Percentiles rank a stretch among this genome's conserved stretches.
phyloP scores from a whole-genome alignment of 1,140 invertebrate genomes.

The Panonychus citri region DNA sequence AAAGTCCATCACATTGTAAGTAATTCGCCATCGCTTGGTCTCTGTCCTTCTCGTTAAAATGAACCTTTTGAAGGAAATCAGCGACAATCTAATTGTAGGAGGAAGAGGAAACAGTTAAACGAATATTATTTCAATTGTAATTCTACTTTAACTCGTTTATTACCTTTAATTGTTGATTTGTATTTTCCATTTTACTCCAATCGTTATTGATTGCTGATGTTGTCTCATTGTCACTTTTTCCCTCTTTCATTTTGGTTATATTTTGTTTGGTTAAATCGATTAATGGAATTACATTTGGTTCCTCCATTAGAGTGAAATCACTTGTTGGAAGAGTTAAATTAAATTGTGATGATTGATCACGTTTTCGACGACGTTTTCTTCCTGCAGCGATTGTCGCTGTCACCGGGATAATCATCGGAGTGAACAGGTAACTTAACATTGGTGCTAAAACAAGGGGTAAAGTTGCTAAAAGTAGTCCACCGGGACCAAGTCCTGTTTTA shows the following conservation, averaged over 20 bases:
- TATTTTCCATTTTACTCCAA: background rate
- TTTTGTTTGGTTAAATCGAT: background rate
- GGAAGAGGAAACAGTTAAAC: background rate
- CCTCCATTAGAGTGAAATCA: background rate
- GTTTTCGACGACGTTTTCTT: background rate
- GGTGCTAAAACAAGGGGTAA: constrained; percentile 8
- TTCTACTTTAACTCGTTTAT: background rate
- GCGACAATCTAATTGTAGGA: background rate
- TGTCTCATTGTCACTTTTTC: background rate
- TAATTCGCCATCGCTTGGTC: constrained; percentile 19
- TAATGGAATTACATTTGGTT: background rate
- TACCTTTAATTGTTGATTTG: background rate
- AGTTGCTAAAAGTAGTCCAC: constrained; percentile 9
- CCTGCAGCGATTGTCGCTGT: constrained; percentile 10
- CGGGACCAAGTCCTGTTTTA: constrained; percentile 5
- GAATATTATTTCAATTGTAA: background rate
- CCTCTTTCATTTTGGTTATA: background rate
- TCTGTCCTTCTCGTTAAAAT: constrained; percentile 13
- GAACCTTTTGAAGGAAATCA: constrained; percentile 10
- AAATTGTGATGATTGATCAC: background rate
- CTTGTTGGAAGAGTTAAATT: background rate
- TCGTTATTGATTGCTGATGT: background rate
- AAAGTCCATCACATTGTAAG: constrained; percentile 19
- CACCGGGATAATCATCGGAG: constrained; percentile 10
- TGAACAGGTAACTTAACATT: constrained; percentile 8